Evolutionary conservation across 35 echinoderm and acorn worm species (phyloP), one percentile per base, ranked within the genome.

Genomic region (Acanthaster planci): DNA sequence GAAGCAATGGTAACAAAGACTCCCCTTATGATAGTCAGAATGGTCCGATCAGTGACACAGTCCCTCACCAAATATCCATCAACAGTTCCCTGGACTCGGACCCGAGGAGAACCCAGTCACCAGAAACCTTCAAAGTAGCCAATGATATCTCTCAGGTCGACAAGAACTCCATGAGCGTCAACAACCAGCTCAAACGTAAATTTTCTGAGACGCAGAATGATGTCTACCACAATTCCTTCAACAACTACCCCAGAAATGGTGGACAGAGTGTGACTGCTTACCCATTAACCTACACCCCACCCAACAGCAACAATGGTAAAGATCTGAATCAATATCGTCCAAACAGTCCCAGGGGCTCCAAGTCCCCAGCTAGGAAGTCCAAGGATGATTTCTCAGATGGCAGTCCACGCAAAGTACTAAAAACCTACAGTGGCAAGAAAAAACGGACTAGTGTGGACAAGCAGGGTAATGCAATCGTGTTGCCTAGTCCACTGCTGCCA

Each of bases 301-400:
- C 39, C 31, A 83, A 83, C 53, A 57, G 38, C 5, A 52, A 36
- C 32, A n/a, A n/a, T n/a, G 56, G 42, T 36, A 36, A 57, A 51
- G 27, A 58, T 2, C 38, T 10, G 2, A 8, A 18, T 10, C 53
- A 83, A 38, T 83, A 38, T 83, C 7, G 79, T 27, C 53, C 53
- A 37, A 60, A 81, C 37, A 83, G 51, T 59, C 81, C 81, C 31
- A 83, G 56, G 36, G 55, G 81, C 38, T 40, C 81, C 21, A 31
- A 60, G 38, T 37, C 81, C 16, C 79, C 39, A 7, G 79, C 39
- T 15, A 82, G 51, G 32, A 82, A 82, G 23, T 12, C 15, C 81
- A 53, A 14, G 56, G 81, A 60, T 9, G 81, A 60, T 38, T 53
- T 32, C 31, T 38, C 27, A 18, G 53, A 36, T 54, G 51, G 22